phyloP scores from a whole-genome alignment of 2,113 vertebrate species.

The Mormoops blainvillei region DNA sequence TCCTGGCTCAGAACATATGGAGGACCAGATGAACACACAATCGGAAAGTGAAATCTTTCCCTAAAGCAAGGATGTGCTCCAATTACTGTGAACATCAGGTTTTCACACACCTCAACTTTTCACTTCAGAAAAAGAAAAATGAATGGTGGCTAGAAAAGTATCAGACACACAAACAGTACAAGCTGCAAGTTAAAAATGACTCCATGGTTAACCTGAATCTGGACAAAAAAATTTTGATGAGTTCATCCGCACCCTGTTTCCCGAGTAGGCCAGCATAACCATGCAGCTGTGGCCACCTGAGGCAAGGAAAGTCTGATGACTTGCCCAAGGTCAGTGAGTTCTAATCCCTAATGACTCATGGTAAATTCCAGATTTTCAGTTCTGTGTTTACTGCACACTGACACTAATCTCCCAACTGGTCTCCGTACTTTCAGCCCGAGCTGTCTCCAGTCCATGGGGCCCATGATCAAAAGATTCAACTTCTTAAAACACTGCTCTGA shows the following conservation, averaged over 20 bases:
- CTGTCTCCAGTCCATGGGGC: not conserved
- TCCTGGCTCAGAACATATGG: not conserved
- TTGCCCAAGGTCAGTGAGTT: not conserved
- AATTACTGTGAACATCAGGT: not conserved
- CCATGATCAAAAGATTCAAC: not conserved
- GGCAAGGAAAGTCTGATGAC: not conserved
- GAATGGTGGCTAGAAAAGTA: not conserved
- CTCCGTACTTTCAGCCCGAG: not conserved
- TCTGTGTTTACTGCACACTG: not conserved
- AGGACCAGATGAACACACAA: not conserved
- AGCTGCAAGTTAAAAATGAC: not conserved
- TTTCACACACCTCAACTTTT: not conserved
- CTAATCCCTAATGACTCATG: not conserved
- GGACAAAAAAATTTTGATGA: not conserved
- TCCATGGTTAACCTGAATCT: not conserved
- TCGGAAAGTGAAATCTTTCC: not conserved
- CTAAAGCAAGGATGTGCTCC: not conserved
- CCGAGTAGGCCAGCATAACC: not conserved
- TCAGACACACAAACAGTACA: not conserved
- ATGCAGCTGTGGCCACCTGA: not conserved
- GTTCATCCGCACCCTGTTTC: not conserved
- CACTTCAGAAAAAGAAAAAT: constrained; percentile 4
- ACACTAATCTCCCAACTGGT: not conserved
- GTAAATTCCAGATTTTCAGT: not conserved
- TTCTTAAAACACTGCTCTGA: not conserved